These are phyloP conservation scores for Lepidothrix coronata DNA, from an alignment of 2,113 vertebrate genomes.

Conservation along the genomic window DNA sequence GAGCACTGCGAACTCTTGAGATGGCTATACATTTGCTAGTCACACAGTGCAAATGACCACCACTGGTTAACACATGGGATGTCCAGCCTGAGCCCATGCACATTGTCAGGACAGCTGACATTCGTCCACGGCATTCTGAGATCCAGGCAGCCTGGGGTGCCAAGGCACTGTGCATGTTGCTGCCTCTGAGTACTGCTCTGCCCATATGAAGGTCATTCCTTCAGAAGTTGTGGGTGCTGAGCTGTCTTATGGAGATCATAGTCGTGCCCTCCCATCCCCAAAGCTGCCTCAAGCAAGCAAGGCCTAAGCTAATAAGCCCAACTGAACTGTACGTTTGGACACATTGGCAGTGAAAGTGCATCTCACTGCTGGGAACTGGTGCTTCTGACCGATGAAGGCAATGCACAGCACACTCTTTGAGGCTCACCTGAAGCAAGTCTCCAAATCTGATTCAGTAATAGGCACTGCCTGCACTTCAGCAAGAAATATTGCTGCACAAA, in stretches of 20 bases:
- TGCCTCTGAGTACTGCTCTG: not conserved
- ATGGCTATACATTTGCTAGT: too few relatives aligned
- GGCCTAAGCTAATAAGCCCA: not conserved
- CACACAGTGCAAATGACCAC: too few relatives aligned
- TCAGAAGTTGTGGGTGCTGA: not conserved
- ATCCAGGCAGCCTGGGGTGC: not conserved
- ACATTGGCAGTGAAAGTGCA: not conserved
- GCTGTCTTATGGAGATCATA: not conserved
- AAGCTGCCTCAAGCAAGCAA: not conserved
- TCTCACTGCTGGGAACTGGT: not conserved
- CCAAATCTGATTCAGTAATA: not conserved
- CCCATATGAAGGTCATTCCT: not conserved
- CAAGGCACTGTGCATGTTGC: not conserved
- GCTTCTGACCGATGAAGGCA: not conserved
- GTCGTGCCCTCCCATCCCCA: not conserved
- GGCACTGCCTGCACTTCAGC: not conserved
- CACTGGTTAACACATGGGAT: not conserved
- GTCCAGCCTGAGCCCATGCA: too few relatives aligned
- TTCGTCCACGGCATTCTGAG: fast-evolving
- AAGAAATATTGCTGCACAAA: not conserved
- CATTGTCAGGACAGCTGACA: not conserved
- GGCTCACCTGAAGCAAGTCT: not conserved
- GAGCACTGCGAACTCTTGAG: not conserved
- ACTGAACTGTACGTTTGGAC: not conserved
- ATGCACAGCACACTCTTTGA: not conserved